Base-by-base conservation (phyloP, 2,888 invertebrate species). In the Scotopteryx bipunctaria region DNA sequence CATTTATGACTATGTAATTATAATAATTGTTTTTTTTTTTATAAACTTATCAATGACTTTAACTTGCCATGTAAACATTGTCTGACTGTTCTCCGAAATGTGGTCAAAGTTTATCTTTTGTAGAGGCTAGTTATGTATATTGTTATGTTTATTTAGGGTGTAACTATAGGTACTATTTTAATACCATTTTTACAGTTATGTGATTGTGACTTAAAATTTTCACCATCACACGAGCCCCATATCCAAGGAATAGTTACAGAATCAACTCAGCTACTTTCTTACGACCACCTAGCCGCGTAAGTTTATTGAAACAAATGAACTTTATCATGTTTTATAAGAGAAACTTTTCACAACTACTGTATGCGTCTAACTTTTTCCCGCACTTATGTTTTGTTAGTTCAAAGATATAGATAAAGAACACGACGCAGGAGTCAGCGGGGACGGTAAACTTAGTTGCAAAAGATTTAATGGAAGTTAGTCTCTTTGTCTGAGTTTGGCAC, bases 381-480 rank as follows among this genome's bases (percentile, higher is more conserved):
- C 58, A 49, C 46, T 54, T 42, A 49, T 59, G 49, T 59, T 55
- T 52, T 55, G 61, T 56, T 58, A 55, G 58, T 63, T 54, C 38
- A 55, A 51, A 55, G 40, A 56, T 57, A 51, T 57, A 57, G 43
- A 52, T 53, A 48, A 47, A 49, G 54, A 49, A 52, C 52, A 52
- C 54, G 45, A 72, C 68, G 74, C 77, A 74, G 69, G 75, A 85
- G 79, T 79, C 81, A 78, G 75, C 67, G 66, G 70, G 74, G 79
- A 78, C 76, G 78, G 61, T 60, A 70, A 81, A 86, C 78, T 86
- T 83, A 73, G 86, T 87, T 85, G 83, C 84, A 80, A 87, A 89
- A 89, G 89, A 88, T 87, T 89, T 88, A 86, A 89, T 89, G 83
- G 88, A 87, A 88, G 86, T 85, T 86, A 82, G 78, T 76, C 77